Conservation (phyloP, 2,113 vertebrate species). For the Sinocyclocheilus anshuiensis region DNA sequence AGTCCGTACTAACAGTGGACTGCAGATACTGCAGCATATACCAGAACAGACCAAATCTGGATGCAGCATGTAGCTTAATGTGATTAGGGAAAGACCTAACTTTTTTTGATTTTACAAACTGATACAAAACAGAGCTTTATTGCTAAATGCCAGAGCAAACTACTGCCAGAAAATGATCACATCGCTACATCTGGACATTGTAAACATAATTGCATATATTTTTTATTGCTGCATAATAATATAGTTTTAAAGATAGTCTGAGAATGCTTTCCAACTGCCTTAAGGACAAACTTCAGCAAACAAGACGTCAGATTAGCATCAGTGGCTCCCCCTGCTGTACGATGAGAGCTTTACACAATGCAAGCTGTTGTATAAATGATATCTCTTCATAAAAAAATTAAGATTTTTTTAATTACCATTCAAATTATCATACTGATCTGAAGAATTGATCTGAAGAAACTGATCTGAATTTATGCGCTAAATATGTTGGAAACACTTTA, state of each 20-base stretch:
- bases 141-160: slow-evolving; percentile 29
- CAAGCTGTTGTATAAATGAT: too few relatives aligned
- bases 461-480: neutral
- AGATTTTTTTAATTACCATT: neutral
- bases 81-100: neutral
- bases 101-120: neutral
- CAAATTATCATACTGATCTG: neutral
- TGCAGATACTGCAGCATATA: neutral
- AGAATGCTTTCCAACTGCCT: slow-evolving; percentile 30
- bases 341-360: neutral
- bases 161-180: slow-evolving; percentile 16
- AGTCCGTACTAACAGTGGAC: neutral
- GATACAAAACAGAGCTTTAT: slow-evolving; percentile 18
- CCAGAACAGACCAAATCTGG: neutral
- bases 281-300: neutral
- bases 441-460: neutral
- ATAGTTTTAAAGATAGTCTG: slow-evolving; percentile 32
- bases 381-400: neutral
- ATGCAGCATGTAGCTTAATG: neutral
- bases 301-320: neutral
- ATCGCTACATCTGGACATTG: neutral
- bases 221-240: slow-evolving; percentile 35
- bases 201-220: slow-evolving; percentile 24
- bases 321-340: slow-evolving; percentile 50
- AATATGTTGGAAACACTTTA: neutral